Base-by-base conservation (phyloP, 2,888 invertebrate genomes). In the Sturmia bella region DNA sequence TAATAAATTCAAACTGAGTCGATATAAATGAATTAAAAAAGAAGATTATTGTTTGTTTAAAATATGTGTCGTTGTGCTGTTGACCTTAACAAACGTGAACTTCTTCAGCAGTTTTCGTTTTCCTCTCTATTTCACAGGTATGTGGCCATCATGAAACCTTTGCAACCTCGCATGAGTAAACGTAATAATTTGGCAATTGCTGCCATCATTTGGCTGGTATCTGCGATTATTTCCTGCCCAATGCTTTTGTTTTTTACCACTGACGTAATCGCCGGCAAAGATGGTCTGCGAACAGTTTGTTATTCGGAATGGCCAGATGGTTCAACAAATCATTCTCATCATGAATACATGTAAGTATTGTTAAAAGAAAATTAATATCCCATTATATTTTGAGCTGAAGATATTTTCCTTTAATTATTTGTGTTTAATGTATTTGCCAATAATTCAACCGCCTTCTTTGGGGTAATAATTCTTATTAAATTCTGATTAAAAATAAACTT, bases 71-170 rank as follows among this genome's bases (percentile, higher is more conserved):
- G n/a, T n/a, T n/a, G n/a, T n/a, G n/a, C n/a, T n/a, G n/a, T n/a
- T n/a, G n/a, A n/a, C n/a, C n/a, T n/a, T n/a, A n/a, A n/a, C n/a
- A n/a, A n/a, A n/a, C n/a, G n/a, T n/a, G n/a, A n/a, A 32, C 1
- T 37, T 17, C 19, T 61, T 37, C 39, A 12, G 12, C 6, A 15
- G 43, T 3, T 32, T 32, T 66, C n/a, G 43, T 1, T 17, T 61
- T 7, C 19, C 0, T 64, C 9, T 43, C 3, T 57, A 19, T 61
- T 27, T 0, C 19, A 2, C 92, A 98, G 98, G 89, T 98, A 98
- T 90, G 96, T 97, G 91, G 98, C 98, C 68, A 98, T 98, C 87
- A 97, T 98, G 93, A 96, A 97, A 87, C 98, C 98, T 0, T 92
- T 98, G 80, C 93, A 95, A 83, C 98, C 97, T 1, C 93, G 98